Percentiles rank a stretch among this genome's conserved stretches.
Evolutionary conservation across 2,113 vertebrate genomes (phyloP).

Genomic region (Daubentonia madagascariensis): DNA sequence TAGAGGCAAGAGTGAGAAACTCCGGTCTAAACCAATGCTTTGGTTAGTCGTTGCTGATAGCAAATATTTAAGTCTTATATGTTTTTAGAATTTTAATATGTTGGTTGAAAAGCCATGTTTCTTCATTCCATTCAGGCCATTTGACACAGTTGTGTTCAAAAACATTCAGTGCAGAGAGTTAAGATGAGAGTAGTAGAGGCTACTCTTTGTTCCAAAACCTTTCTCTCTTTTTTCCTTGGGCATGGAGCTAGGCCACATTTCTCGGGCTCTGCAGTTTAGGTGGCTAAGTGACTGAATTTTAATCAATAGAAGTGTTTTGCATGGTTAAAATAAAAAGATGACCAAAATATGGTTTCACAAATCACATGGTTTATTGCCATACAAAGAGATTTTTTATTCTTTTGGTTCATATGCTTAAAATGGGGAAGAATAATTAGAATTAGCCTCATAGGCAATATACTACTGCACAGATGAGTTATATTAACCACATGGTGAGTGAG

Average conservation of each 20-base stretch:
- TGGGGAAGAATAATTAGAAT: neutral
- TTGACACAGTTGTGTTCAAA: neutral
- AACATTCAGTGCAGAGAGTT: neutral
- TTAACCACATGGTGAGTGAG: neutral
- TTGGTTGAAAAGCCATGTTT: neutral
- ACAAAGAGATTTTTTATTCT: neutral
- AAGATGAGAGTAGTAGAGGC: neutral
- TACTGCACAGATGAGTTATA: neutral
- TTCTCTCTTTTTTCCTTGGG: neutral
- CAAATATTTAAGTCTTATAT: neutral
- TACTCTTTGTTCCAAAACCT: neutral
- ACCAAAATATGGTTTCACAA: neutral
- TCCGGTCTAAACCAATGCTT: neutral
- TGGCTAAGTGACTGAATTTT: neutral
- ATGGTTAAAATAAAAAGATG: neutral
- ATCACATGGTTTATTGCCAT: neutral
- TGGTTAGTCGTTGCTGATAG: neutral
- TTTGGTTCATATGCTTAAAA: neutral
- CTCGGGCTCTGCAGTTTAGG: neutral
- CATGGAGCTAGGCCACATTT: neutral
- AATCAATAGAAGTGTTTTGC: neutral
- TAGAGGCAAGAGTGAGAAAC: neutral
- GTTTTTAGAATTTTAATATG: neutral
- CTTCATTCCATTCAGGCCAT: neutral
- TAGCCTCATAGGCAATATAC: neutral